Evolutionary conservation across 2,113 vertebrate genomes (phyloP).

Genomic region (Rhinopomastus cyanomelas): DNA sequence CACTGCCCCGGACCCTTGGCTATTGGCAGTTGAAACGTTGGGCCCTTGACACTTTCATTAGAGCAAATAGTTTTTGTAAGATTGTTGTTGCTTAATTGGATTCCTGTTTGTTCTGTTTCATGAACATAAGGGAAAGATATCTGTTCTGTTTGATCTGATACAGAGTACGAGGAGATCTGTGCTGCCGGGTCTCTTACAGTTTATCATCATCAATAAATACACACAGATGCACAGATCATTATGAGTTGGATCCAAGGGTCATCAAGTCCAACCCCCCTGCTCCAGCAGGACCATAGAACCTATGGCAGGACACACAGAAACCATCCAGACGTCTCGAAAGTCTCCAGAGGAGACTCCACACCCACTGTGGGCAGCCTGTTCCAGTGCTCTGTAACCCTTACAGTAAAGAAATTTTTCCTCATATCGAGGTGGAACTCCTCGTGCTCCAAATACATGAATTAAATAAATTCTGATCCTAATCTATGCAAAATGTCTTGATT

Average conservation of each 20-base stretch:
- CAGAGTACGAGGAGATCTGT: not conserved
- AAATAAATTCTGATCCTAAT: conserved; percentile 53
- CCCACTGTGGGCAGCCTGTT: no score
- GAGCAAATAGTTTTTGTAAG: not conserved
- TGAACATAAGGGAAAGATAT: conserved; percentile 1
- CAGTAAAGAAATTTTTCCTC: no score
- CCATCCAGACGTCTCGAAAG: no score
- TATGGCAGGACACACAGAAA: no score
- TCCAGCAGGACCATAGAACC: no score
- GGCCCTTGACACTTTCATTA: not conserved
- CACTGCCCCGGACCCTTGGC: not conserved
- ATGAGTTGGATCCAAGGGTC: no score
- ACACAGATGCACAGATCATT: no score
- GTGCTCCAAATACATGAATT: not conserved
- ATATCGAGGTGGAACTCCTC: no score
- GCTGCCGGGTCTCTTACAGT: not conserved
- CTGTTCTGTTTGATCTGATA: not conserved
- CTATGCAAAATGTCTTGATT: not conserved
- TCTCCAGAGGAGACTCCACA: no score
- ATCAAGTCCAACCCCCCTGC: no score
- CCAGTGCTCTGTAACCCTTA: no score
- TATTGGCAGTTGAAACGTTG: not conserved
- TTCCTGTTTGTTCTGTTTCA: conserved; percentile 38
- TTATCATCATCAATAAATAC: conserved; percentile 21
- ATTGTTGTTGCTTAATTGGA: not conserved